These are phyloP conservation scores for Idaea straminata DNA, from an alignment of 2,888 invertebrate genomes.

Conservation along the genomic window DNA sequence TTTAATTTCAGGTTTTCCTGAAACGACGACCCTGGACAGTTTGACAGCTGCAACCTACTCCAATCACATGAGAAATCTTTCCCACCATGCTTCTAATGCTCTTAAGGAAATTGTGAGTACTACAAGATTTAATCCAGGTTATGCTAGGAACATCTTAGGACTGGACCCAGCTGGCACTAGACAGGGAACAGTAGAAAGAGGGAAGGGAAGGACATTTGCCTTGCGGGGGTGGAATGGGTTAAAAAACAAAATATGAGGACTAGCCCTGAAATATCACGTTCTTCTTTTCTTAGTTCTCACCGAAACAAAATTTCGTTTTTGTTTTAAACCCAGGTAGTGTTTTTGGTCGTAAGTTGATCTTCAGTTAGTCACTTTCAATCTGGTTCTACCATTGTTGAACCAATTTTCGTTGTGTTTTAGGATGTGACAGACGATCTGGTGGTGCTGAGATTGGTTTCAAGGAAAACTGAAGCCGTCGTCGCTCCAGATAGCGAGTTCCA, in stretches of 20 bases:
- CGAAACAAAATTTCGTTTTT: too few relatives aligned
- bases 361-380: too few relatives aligned
- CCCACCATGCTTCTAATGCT: constrained; percentile 56
- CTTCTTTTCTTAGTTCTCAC: too few relatives aligned
- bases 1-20: constrained; percentile 58
- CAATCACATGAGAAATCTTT: constrained; percentile 64
- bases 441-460: constrained; percentile 63
- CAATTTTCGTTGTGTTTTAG: constrained; percentile 36
- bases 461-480: constrained; percentile 69
- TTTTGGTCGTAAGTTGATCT: too few relatives aligned
- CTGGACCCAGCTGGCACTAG: too few relatives aligned
- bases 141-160: too few relatives aligned
- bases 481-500: constrained; percentile 68
- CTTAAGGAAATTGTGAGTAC: constrained; percentile 68
- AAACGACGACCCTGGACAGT: constrained; percentile 73
- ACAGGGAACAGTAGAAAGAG: too few relatives aligned
- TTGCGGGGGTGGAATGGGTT: too few relatives aligned
- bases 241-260: too few relatives aligned
- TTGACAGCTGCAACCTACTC: constrained; percentile 73
- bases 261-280: too few relatives aligned
- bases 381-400: not conserved
- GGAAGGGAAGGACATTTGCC: too few relatives aligned
- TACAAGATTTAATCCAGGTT: not conserved
- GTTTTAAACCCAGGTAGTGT: too few relatives aligned
- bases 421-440: constrained; percentile 65